Conservation (phyloP, 2,797 vertebrate species). For the Oryzias sinensis region DNA sequence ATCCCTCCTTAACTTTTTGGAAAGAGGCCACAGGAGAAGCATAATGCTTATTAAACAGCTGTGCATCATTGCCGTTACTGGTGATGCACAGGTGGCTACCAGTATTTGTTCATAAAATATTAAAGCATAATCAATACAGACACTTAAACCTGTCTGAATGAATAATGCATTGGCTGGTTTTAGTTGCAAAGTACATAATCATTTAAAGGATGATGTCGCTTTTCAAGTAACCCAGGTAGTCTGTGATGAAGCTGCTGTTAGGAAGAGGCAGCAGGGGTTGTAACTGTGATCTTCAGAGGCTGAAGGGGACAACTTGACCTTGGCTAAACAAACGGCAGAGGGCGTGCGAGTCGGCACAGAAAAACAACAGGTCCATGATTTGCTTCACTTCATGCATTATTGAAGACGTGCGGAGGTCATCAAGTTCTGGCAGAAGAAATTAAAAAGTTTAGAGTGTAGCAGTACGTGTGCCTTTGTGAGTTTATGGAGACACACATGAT, state of each 20-base stretch:
- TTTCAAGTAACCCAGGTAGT: background rate
- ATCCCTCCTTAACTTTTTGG: slow-evolving; percentile 46
- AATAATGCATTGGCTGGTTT: slow-evolving; percentile 20
- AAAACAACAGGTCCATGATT: slow-evolving; percentile 22
- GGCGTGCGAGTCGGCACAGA: slow-evolving; percentile 28
- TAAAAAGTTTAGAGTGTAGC: slow-evolving; percentile 37
- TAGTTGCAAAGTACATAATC: slow-evolving; percentile 10
- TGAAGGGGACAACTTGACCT: slow-evolving; percentile 31
- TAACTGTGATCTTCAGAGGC: slow-evolving; percentile 7
- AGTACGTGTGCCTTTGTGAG: slow-evolving; percentile 20
- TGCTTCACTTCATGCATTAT: slow-evolving; percentile 36
- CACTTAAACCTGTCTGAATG: slow-evolving; percentile 12
- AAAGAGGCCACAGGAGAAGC: slow-evolving; percentile 15
- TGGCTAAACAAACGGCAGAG: slow-evolving; percentile 18
- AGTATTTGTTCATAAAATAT: background rate
- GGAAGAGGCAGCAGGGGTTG: background rate
- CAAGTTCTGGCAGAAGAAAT: slow-evolving; percentile 41
- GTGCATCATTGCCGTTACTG: background rate
- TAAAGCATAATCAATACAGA: slow-evolving; percentile 6
- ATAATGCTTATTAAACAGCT: slow-evolving; percentile 16
- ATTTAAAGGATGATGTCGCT: background rate
- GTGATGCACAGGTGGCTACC: background rate
- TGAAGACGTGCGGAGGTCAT: slow-evolving; percentile 44
- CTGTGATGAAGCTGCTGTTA: slow-evolving; percentile 5
- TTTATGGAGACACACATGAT: slow-evolving; percentile 6